Percentiles rank a stretch among this genome's conserved stretches.
Evolutionary conservation across 2,888 invertebrate species (phyloP).

Genomic region (Chloroclysta siterata): DNA sequence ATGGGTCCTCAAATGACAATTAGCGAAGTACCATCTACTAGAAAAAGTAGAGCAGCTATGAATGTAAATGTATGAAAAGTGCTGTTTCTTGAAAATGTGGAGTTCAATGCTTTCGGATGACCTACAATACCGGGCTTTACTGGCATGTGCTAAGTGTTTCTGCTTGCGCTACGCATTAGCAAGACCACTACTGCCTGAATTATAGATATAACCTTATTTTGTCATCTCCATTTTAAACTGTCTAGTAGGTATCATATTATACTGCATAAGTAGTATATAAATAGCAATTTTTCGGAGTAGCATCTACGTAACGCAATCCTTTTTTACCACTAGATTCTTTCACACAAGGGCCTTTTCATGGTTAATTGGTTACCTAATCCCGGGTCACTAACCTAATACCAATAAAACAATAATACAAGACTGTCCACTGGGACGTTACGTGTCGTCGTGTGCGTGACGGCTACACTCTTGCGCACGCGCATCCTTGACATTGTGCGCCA

Average conservation of each 20-base stretch:
- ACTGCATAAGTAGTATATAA: too few species aligned
- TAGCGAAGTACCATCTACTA: not conserved
- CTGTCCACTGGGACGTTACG: not conserved
- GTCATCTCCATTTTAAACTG: too few species aligned
- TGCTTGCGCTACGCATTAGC: too few species aligned
- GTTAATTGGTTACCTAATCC: not conserved
- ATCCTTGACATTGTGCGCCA: constrained; percentile 47
- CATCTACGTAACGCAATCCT: too few species aligned
- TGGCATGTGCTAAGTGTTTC: not conserved
- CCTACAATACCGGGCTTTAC: not conserved
- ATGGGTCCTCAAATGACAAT: too few species aligned
- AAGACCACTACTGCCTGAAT: too few species aligned
- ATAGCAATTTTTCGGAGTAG: too few species aligned
- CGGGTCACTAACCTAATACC: not conserved
- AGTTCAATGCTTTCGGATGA: not conserved
- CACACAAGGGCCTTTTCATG: not conserved
- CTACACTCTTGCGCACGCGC: constrained; percentile 36
- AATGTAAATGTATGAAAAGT: not conserved
- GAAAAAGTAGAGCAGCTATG: not conserved
- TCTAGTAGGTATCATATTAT: too few species aligned
- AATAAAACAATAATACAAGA: not conserved
- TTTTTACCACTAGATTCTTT: not conserved
- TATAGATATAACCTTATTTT: too few species aligned
- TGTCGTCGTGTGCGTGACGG: constrained; percentile 28
- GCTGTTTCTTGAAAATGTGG: not conserved